These are phyloP conservation scores for Embidobia sp. DNA, from an alignment of 2,888 invertebrate species.

Conservation along the genomic window DNA sequence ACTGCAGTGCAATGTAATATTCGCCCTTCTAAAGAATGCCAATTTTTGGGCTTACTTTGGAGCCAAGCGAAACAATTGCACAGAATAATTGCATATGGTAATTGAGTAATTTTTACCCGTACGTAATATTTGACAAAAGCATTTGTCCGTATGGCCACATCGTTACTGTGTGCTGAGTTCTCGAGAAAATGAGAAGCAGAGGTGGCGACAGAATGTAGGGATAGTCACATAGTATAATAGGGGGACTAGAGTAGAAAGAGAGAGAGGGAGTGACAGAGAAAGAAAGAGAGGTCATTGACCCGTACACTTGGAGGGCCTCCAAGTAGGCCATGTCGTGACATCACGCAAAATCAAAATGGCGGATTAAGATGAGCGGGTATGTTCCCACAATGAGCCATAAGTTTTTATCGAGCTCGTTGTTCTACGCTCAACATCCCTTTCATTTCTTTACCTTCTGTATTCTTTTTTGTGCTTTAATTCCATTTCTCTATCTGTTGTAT, in stretches of 20 bases:
- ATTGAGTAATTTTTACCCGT: conserved; percentile 11
- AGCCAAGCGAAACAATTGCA: too few relatives aligned
- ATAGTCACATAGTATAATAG: conserved; percentile 43
- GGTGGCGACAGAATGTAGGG: conserved; percentile 39
- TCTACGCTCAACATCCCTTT: conserved; percentile 41
- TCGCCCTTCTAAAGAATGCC: too few relatives aligned
- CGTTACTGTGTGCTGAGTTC: conserved; percentile 31
- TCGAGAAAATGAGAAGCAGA: conserved; percentile 49
- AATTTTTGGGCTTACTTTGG: too few relatives aligned
- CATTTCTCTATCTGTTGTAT: conserved; percentile 23
- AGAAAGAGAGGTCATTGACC: conserved; percentile 55
- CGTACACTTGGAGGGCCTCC: conserved; percentile 56
- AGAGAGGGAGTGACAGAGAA: conserved; percentile 14
- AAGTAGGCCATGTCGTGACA: conserved; percentile 62
- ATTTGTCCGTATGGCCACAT: conserved; percentile 3
- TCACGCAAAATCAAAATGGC: conserved; percentile 62
- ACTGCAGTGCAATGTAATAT: too few relatives aligned
- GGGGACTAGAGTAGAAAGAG: conserved; percentile 50
- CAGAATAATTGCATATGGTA: neutral
- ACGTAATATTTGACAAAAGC: conserved; percentile 14
- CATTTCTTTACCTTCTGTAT: conserved; percentile 17
- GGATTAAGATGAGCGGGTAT: conserved; percentile 48
- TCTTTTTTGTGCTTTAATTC: conserved; percentile 6
- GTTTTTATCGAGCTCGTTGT: conserved; percentile 49
- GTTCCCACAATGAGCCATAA: conserved; percentile 54